A percentile compares a stretch with the other conserved stretches of the same genome.
phyloP scores from a whole-genome alignment of 2,113 vertebrate genomes.

The Rousettus leschenaultii region DNA sequence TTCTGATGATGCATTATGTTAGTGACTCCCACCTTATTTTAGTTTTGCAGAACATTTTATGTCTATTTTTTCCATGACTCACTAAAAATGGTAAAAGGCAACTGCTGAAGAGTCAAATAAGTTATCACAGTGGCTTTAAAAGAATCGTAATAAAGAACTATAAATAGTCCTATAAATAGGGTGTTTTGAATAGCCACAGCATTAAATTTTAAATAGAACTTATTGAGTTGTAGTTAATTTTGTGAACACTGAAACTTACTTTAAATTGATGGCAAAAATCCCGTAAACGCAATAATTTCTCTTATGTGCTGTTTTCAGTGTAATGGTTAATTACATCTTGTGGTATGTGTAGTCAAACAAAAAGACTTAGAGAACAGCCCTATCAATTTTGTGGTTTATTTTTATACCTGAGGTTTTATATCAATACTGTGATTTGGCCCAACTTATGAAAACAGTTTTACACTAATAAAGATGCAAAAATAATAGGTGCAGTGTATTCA shows the following conservation, averaged over 20 bases:
- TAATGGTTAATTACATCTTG: background rate
- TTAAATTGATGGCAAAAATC: background rate
- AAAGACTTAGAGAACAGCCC: background rate
- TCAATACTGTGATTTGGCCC: background rate
- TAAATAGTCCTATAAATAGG: background rate
- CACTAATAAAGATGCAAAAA: constrained; percentile 11
- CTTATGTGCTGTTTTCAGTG: background rate
- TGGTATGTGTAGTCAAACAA: background rate
- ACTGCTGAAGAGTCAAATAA: background rate
- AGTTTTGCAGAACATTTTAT: background rate
- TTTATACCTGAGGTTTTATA: background rate
- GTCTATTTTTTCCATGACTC: background rate
- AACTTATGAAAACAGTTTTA: background rate
- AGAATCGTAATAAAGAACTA: background rate
- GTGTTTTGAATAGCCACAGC: background rate
- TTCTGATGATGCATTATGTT: background rate
- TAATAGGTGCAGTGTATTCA: background rate
- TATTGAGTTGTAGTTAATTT: background rate
- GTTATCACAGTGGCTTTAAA: background rate
- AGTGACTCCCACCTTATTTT: background rate
- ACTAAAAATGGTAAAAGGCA: background rate
- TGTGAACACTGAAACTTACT: background rate
- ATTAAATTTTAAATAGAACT: constrained; percentile 13
- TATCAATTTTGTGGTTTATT: background rate
- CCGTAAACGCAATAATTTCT: background rate